Evolutionary conservation across 2,113 vertebrate genomes (phyloP).

Genomic region (Limnothrissa miodon): DNA sequence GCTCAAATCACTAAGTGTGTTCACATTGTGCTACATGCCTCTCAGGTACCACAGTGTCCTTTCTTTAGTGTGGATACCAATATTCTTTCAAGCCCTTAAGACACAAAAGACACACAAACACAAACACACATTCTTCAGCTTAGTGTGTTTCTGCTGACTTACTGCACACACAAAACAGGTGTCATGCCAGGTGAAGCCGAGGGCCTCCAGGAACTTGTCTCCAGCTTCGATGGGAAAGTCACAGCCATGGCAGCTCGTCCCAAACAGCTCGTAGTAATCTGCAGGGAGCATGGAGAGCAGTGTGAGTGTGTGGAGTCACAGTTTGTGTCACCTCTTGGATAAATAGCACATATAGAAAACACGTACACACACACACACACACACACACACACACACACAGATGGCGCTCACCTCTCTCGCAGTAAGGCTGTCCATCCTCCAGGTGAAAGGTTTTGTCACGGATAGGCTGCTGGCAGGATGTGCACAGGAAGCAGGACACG

Average conservation of each 20-base stretch:
- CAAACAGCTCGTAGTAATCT: constrained; percentile 94
- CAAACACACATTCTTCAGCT: neutral
- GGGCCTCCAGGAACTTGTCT: constrained; percentile 92
- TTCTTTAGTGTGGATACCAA: neutral
- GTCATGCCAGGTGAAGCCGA: constrained; percentile 94
- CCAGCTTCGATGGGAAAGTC: constrained; percentile 98
- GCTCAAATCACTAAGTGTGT: no score
- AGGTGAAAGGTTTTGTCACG: constrained; percentile 93
- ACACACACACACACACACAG: neutral
- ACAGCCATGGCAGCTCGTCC: constrained; percentile 90
- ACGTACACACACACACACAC: neutral
- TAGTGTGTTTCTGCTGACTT: constrained; percentile 49
- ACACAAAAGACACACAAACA: neutral
- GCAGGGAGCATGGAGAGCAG: constrained; percentile 3
- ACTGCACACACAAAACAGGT: constrained; percentile 97
- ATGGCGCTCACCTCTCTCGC: constrained; percentile 78
- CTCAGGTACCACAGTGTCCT: neutral
- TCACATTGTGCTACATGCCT: neutral
- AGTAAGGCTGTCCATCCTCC: constrained; percentile 96
- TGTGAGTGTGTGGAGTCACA: neutral
- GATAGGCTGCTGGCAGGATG: constrained; percentile 91
- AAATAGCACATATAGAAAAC: neutral
- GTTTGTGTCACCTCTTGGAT: neutral
- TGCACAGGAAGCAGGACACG: constrained; percentile 90
- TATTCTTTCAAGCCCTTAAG: neutral